Percentiles rank a stretch among this genome's conserved stretches.
These are phyloP conservation scores for Polyodon spathula DNA, from an alignment of 2,113 vertebrate genomes.

Conservation along the genomic window DNA sequence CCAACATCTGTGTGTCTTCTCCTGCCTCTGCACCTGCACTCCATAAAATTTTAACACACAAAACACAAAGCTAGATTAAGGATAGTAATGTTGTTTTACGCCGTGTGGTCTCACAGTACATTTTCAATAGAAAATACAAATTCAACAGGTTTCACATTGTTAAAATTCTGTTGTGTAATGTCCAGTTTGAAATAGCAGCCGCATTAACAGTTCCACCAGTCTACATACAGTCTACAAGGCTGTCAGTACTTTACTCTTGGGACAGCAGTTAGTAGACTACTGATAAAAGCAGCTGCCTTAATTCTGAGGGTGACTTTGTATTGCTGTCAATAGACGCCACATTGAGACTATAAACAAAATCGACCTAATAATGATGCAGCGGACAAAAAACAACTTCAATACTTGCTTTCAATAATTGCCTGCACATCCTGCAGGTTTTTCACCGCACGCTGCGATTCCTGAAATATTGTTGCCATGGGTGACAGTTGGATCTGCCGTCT, in stretches of 20 bases:
- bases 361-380: not conserved
- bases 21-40: conserved; percentile 44
- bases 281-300: too few relatives aligned
- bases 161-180: too few relatives aligned
- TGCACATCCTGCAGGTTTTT: conserved; percentile 56
- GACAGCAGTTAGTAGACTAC: too few relatives aligned
- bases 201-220: too few relatives aligned
- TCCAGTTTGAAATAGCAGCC: too few relatives aligned
- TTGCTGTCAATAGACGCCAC: not conserved
- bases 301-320: too few relatives aligned
- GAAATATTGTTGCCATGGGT: conserved; percentile 40
- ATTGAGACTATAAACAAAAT: not conserved
- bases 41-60: not conserved
- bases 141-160: too few relatives aligned
- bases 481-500: conserved; percentile 43
- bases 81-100: not conserved
- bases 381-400: not conserved
- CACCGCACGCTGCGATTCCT: conserved; percentile 49
- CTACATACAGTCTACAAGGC: too few relatives aligned
- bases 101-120: not conserved
- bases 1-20: conserved; percentile 65
- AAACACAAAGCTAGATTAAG: not conserved
- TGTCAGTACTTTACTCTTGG: too few relatives aligned
- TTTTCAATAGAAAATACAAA: too few relatives aligned
- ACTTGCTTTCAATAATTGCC: conserved; percentile 57